Conservation (phyloP, 1,140 invertebrate genomes). For the Pseudomyrmex flavicornis region DNA sequence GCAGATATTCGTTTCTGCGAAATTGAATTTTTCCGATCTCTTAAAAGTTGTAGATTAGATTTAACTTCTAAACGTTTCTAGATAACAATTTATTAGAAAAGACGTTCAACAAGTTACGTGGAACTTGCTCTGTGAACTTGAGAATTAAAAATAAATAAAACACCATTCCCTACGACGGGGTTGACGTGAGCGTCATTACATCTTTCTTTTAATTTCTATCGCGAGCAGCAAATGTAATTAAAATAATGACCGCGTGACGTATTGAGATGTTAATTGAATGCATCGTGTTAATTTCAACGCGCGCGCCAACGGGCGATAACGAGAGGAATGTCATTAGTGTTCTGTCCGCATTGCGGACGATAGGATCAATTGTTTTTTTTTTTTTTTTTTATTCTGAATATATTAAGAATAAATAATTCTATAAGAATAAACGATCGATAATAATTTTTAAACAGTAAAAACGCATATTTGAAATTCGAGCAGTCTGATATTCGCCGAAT, state of each 20-base stretch:
- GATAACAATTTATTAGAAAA: too few relatives aligned
- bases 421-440: too few relatives aligned
- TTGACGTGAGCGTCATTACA: too few relatives aligned
- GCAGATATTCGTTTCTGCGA: neutral
- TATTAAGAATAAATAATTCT: too few relatives aligned
- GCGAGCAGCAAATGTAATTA: conserved; percentile 45
- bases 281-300: conserved; percentile 29
- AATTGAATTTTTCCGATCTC: conserved; percentile 43
- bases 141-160: too few relatives aligned
- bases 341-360: conserved; percentile 11
- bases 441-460: too few relatives aligned
- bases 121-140: too few relatives aligned
- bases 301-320: conserved; percentile 12
- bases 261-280: conserved; percentile 64
- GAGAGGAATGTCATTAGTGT: conserved; percentile 29
- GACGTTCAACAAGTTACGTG: neutral
- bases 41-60: conserved; percentile 22
- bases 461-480: too few relatives aligned
- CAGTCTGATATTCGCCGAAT: too few relatives aligned
- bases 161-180: too few relatives aligned
- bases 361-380: conserved; percentile 48
- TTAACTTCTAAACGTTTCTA: neutral
- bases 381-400: conserved; percentile 24
- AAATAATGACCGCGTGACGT: conserved; percentile 43
- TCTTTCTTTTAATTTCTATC: conserved; percentile 33